phyloP scores from a whole-genome alignment of 1,140 invertebrate species.

The Radopholus similis region DNA sequence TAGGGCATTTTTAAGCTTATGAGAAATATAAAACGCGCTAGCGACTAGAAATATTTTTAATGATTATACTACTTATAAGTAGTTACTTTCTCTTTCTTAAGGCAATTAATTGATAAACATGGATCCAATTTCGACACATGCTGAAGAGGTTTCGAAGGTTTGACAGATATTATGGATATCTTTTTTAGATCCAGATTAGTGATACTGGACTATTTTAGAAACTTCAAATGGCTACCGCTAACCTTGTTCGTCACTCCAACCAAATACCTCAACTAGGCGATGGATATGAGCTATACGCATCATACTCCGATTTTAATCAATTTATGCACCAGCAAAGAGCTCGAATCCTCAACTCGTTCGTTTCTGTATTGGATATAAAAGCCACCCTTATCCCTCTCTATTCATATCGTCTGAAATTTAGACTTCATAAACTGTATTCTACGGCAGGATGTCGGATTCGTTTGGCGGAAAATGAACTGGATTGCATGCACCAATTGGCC shows the following conservation, averaged over 20 bases:
- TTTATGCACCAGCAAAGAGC: conserved; percentile 15
- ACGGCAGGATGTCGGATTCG: background rate
- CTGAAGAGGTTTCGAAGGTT: background rate
- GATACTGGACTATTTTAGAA: conserved; percentile 9
- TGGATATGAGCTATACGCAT: conserved; percentile 26
- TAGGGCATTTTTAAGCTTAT: too few relatives aligned
- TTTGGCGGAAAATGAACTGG: conserved; percentile 6
- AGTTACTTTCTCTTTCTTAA: too few relatives aligned
- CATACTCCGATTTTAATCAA: conserved; percentile 22
- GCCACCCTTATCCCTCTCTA: background rate
- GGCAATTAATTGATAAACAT: too few relatives aligned
- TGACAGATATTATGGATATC: background rate
- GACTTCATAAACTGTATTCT: background rate
- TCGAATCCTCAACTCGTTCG: conserved; percentile 15
- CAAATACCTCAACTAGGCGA: conserved; percentile 23
- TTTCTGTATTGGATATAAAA: conserved; percentile 4
- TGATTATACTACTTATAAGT: too few relatives aligned
- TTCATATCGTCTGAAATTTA: background rate
- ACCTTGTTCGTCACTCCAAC: conserved; percentile 19
- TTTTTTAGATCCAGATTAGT: background rate
- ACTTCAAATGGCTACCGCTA: conserved; percentile 19
- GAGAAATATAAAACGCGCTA: too few relatives aligned
- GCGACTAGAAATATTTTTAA: too few relatives aligned
- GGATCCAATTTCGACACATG: too few relatives aligned
- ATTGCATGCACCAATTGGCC: conserved; percentile 9